Conservation (phyloP, 1,140 invertebrate species). For the Drosophila virilis region DNA sequence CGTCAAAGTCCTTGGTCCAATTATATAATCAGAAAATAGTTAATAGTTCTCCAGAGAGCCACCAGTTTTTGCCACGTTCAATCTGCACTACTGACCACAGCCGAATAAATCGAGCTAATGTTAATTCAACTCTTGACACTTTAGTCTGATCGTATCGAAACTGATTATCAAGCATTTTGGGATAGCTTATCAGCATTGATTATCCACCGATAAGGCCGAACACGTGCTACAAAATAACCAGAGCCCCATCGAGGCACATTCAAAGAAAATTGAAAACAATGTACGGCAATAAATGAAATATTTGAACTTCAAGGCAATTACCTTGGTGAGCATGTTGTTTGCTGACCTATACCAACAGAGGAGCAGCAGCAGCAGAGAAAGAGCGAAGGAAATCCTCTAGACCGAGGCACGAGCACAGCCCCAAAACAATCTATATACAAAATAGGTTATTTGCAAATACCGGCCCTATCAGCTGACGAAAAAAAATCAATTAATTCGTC, state of each 20-base stretch:
- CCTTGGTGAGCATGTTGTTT: background rate
- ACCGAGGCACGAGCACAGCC: background rate
- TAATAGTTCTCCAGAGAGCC: too few relatives aligned
- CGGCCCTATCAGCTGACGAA: too few relatives aligned
- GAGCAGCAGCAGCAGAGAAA: background rate
- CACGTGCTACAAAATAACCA: conserved; percentile 6
- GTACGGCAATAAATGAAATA: background rate
- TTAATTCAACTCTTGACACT: conserved; percentile 1
- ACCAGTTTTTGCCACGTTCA: conserved; percentile 14
- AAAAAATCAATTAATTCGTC: too few relatives aligned
- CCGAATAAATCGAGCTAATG: conserved; percentile 21
- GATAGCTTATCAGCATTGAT: conserved; percentile 32
- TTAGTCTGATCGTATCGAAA: conserved; percentile 10
- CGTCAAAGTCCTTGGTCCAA: background rate
- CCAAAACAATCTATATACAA: background rate
- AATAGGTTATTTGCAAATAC: background rate
- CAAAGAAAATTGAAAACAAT: background rate
- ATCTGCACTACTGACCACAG: conserved; percentile 1
- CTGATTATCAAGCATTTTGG: conserved; percentile 26
- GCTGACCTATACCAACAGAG: conserved; percentile 15
- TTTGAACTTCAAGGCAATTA: background rate
- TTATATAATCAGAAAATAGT: background rate
- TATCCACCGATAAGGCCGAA: conserved; percentile 24
- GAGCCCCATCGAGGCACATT: background rate
- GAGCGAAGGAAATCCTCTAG: background rate